Evolutionary conservation across 1,140 invertebrate species (phyloP).

Genomic region (Amphibalanus amphitrite): DNA sequence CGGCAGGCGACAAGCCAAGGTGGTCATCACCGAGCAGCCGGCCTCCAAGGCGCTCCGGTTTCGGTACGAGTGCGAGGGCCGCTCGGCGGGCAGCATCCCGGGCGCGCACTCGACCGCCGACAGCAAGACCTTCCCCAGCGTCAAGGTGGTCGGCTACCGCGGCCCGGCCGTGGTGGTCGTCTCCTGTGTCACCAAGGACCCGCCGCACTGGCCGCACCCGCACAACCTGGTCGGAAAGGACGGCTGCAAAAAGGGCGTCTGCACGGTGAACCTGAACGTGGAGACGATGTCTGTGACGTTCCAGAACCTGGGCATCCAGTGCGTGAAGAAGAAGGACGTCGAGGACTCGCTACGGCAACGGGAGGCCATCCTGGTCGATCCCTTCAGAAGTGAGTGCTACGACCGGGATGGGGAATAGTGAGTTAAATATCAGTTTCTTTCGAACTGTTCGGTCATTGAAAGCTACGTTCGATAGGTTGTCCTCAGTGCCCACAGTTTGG

Average conservation of each 20-base stretch:
- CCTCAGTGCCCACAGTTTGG: no score
- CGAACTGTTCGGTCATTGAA: no score
- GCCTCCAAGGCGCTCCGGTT: slow-evolving; percentile 75
- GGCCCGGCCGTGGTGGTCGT: slow-evolving; percentile 75
- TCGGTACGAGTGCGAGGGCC: slow-evolving; percentile 88
- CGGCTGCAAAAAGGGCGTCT: slow-evolving; percentile 77
- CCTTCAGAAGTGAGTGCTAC: slow-evolving; percentile 63
- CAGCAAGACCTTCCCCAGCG: slow-evolving; percentile 81
- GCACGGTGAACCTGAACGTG: slow-evolving; percentile 54
- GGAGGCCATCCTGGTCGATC: slow-evolving; percentile 77
- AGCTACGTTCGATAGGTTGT: no score
- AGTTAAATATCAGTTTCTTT: no score
- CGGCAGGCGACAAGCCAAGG: slow-evolving; percentile 29
- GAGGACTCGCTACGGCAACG: slow-evolving; percentile 60
- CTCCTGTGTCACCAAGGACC: slow-evolving; percentile 85
- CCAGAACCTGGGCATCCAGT: slow-evolving; percentile 87
- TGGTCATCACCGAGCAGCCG: slow-evolving; percentile 78
- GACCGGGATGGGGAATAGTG: no score
- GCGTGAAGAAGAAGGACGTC: slow-evolving; percentile 89
- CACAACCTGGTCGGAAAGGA: slow-evolving; percentile 92
- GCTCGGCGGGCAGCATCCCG: slow-evolving; percentile 89
- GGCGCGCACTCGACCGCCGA: slow-evolving; percentile 72
- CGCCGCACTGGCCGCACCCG: slow-evolving; percentile 75
- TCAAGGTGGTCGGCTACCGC: slow-evolving; percentile 58
- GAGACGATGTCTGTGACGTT: slow-evolving; percentile 65